Base-by-base conservation (phyloP, 2,888 invertebrate species). In the Campoplex capitator region DNA sequence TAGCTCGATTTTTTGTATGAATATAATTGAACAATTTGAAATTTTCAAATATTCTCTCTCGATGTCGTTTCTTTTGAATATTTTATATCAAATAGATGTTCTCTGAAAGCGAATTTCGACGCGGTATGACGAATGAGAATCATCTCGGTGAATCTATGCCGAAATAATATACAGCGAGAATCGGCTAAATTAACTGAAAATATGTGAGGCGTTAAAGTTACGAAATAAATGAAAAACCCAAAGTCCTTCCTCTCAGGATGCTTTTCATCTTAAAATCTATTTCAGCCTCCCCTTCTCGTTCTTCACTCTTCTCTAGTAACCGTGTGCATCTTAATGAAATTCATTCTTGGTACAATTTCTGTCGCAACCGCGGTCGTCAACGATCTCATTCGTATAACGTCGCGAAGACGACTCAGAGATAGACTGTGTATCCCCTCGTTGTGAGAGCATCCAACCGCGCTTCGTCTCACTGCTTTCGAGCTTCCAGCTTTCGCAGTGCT, bases 201-300 rank as follows among this genome's bases (percentile, higher is more conserved):
- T 76, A 76, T 77, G 73, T 58, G 67, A 70, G 71, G 76, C 86
- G 80, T 86, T 80, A 80, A 80, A 71, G 67, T 86, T 86, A 80
- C 76, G 83, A 76, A 76, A 86, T 51, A 83, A 83, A 86, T 80
- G 83, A 80, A 80, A 83, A 83, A 80, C 4, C 32, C 80, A 32
- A 76, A 56, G 76, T 65, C 23, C 65, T n/a, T 45, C 67, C 48
- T 16, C 51, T n/a, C n/a, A 48, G 9, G 28, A 56, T 18, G 70
- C 45, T 38, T 67, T 68, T 51, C 51, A 56, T 38, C 73, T 83
- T 32, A 54, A n/a, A 76, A 81, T 51, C 42, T 70, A 65, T 51
- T 48, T 51, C 38, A n/a, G 48, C 28, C 42, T 11, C 16, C 23
- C 32, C 58, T 45, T 35, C 38, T 35, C 45, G 58, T 45, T 48